Base-by-base conservation (phyloP, 2,113 vertebrate species). In the Odontesthes bonariensis region DNA sequence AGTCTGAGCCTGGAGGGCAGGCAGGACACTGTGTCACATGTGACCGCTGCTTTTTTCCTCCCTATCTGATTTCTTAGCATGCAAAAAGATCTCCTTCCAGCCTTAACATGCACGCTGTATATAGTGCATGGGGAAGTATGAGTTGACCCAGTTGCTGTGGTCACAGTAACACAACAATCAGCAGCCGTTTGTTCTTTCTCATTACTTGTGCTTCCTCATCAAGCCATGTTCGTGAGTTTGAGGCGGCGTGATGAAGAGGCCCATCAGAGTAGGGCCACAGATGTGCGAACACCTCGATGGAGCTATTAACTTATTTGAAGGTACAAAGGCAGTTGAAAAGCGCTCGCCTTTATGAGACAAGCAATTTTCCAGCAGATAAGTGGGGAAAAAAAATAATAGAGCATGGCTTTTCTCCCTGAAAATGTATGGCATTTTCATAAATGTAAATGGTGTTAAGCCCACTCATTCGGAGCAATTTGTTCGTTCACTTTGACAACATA, bases 1-100 rank as follows among this genome's bases (percentile, higher is more conserved):
- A 32, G 62, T 52, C 10, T 23, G 51, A 6, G 54, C 17, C 52
- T 40, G 32, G 20, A 38, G 1, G 42, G 0, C 56, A 6, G 49
- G 62, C 78, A 77, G 53, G 77, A 59, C 73, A 57, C 33, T 0
- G 8, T 10, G 74, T 59, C 75, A 71, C 74, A 38, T 32, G 57
- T 22, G 49, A 57, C 63, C 9, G 1, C 64, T 46, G 54, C 67
- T n/a, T 56, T 59, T 40, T 38, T 57, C 65, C 33, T 55, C 55
- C 13, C 4, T 61, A 58, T 63, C 52, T 67, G 54, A 81, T 73
- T 60, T 49, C 23, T 6, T 31, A 71, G 46, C 42, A 47, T 51
- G 49, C 38, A 51, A 19, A 31, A 38, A 14, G 9, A 70, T 79
- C 49, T 31, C 3, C 17, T 55, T 27, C 57, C 60, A 74, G 54